Conservation (phyloP, 2,888 invertebrate genomes). For the Malthinus seriepunctatus region DNA sequence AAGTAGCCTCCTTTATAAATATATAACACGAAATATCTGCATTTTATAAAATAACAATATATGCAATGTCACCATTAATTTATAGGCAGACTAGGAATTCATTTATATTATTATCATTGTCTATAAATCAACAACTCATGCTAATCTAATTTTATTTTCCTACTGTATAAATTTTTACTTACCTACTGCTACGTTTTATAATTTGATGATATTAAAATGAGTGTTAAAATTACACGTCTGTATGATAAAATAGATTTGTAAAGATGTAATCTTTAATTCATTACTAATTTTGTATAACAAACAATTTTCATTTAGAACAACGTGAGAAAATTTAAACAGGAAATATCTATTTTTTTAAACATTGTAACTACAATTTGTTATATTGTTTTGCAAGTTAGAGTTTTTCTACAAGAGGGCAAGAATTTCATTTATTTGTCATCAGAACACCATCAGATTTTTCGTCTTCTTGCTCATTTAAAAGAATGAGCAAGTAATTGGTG, state of each 20-base stretch:
- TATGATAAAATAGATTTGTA: constrained; percentile 1
- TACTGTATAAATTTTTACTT: constrained; percentile 1
- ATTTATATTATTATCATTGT: constrained; percentile 44
- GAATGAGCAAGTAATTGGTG: too few relatives aligned
- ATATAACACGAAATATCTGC: constrained; percentile 46
- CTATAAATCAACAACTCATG: constrained; percentile 36
- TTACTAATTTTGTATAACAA: background rate
- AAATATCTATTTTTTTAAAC: constrained; percentile 2
- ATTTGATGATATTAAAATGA: background rate
- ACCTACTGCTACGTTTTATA: background rate
- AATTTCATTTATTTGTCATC: too few relatives aligned
- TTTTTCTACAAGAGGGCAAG: too few relatives aligned
- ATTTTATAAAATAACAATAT: constrained; percentile 47
- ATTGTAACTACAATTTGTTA: background rate
- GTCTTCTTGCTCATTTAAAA: too few relatives aligned
- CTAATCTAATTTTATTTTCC: constrained; percentile 4
- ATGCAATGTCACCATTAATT: constrained; percentile 44
- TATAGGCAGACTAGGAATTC: constrained; percentile 47
- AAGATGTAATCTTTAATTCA: background rate
- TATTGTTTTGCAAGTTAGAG: too few relatives aligned
- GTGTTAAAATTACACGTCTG: constrained; percentile 7
- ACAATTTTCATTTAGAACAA: constrained; percentile 3
- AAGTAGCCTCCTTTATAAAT: constrained; percentile 43
- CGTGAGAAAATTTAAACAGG: constrained; percentile 4
- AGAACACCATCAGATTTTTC: too few relatives aligned